Evolutionary conservation across 2,113 vertebrate genomes (phyloP).

Genomic region (Varanus komodoensis): DNA sequence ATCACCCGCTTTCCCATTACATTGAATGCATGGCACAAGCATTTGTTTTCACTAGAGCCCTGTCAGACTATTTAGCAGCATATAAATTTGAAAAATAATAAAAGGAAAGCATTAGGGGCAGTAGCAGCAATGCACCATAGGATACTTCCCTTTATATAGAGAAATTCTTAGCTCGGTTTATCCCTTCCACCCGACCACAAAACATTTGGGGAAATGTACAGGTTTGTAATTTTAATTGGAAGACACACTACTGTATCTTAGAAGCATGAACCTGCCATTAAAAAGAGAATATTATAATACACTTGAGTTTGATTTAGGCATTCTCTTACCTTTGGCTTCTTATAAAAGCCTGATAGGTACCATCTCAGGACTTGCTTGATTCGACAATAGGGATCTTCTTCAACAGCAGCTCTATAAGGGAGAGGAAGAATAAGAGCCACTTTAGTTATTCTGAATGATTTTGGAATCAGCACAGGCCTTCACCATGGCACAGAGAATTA

Average conservation of each 20-base stretch:
- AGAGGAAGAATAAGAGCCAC: background rate
- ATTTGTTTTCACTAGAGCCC: no score
- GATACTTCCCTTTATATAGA: no score
- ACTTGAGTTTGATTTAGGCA: background rate
- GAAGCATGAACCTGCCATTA: background rate
- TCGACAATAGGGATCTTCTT: slow-evolving; percentile 87
- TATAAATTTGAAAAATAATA: no score
- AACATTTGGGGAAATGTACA: background rate
- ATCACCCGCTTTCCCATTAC: no score
- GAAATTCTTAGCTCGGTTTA: background rate
- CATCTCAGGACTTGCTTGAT: slow-evolving; percentile 91
- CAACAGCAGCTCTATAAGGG: slow-evolving; percentile 81
- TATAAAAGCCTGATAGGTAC: slow-evolving; percentile 97
- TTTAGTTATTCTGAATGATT: background rate
- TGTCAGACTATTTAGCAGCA: no score
- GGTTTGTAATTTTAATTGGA: slow-evolving; percentile 28
- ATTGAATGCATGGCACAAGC: no score
- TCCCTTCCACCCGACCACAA: no score
- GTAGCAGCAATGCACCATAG: no score
- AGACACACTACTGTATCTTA: slow-evolving; percentile 11
- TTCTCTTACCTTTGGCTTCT: slow-evolving; percentile 91
- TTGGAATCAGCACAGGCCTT: background rate
- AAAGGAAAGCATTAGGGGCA: no score
- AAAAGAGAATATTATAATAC: slow-evolving; percentile 17
- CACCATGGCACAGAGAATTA: background rate